Conservation (phyloP, 2,888 invertebrate genomes). For the Hetaerina titia region DNA sequence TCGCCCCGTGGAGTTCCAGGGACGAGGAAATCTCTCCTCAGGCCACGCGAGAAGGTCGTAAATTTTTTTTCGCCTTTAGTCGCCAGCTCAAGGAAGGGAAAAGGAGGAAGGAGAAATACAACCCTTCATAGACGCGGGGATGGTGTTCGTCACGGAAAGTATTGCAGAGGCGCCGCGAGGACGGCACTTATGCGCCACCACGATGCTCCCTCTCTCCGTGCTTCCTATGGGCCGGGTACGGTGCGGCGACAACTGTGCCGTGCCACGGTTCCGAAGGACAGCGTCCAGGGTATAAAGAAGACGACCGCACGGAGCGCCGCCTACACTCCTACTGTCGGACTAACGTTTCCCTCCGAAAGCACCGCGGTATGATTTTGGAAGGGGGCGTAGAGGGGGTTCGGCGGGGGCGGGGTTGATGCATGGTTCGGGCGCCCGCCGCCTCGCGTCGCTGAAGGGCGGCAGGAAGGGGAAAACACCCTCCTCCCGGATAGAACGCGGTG, state of each 20-base stretch:
- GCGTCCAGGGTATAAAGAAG: background rate
- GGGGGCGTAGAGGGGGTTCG: background rate
- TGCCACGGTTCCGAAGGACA: background rate
- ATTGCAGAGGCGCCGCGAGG: background rate
- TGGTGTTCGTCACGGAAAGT: background rate
- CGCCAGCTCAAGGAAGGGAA: background rate
- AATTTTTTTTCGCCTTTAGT: background rate
- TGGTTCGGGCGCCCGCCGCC: conserved; percentile 30
- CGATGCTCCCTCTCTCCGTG: background rate
- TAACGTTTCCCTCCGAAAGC: conserved; percentile 58
- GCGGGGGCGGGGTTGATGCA: background rate
- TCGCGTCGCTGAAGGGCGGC: conserved; percentile 48
- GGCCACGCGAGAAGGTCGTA: background rate
- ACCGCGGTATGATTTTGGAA: conserved; percentile 57
- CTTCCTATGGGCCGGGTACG: background rate
- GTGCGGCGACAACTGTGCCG: background rate
- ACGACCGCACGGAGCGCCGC: conserved; percentile 42
- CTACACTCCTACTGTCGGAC: conserved; percentile 60
- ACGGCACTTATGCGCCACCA: background rate
- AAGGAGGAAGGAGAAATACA: background rate
- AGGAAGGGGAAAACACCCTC: conserved; percentile 42
- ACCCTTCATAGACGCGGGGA: background rate
- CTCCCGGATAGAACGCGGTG: conserved; percentile 3
- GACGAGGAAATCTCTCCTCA: no score
- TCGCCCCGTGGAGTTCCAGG: background rate